Percentiles rank a stretch among this genome's conserved stretches.
phyloP scores from a whole-genome alignment of 2,797 vertebrate genomes.

The Jordanella pulchra region DNA sequence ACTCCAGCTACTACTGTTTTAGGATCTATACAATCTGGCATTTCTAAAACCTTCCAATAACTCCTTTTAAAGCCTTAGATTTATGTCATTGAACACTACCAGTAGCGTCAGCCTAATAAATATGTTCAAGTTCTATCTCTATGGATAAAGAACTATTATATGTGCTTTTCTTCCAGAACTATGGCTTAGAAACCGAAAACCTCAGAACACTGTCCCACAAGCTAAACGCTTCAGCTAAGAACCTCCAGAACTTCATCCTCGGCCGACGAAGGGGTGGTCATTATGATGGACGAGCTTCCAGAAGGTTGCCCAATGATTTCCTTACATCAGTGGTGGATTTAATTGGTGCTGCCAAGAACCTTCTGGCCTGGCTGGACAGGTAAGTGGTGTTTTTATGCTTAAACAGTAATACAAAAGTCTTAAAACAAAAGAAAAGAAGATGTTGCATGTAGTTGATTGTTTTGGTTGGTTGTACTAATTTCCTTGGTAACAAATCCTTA shows the following conservation, averaged over 20 bases:
- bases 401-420: too few species aligned
- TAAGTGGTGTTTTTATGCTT: constrained; percentile 44
- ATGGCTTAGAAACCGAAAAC: constrained; percentile 90
- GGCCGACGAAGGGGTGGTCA: constrained; percentile 89
- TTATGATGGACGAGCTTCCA: constrained; percentile 87
- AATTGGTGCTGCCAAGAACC: constrained; percentile 90
- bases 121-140: neutral
- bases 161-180: constrained; percentile 81
- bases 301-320: constrained; percentile 88
- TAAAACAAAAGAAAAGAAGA: neutral
- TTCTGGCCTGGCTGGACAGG: constrained; percentile 94
- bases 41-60: neutral
- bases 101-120: neutral
- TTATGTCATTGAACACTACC: neutral
- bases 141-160: neutral
- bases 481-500: too few species aligned
- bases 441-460: too few species aligned
- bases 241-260: constrained; percentile 92
- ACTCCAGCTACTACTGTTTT: neutral
- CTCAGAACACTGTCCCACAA: constrained; percentile 91
- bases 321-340: constrained; percentile 91
- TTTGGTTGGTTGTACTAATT: too few species aligned
- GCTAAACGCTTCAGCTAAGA: constrained; percentile 90
- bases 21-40: neutral
- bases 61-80: neutral